Evolutionary conservation across 1,140 invertebrate species (phyloP), one percentile per base, ranked within the genome.

Genomic region (Trachelipus rathkii): DNA sequence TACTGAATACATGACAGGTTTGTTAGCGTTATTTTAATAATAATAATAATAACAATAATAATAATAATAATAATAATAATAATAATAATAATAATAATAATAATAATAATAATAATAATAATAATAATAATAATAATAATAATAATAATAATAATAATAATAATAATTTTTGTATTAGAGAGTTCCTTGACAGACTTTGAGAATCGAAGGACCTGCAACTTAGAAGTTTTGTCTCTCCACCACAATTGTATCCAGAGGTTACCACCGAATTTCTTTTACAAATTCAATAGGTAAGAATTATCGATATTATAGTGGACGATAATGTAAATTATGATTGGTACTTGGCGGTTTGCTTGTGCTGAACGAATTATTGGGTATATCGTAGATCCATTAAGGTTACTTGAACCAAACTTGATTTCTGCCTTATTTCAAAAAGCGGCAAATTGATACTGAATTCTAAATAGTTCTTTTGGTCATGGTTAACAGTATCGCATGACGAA

Each of bases 41-140:
- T 60, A 60, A 60, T 60, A 60, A 60, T 60, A 60, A 60, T 60
- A 19, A 60, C 8, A 60, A 60, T 60, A 60, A 60, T 60, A 60
- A 60, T 60, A 60, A 60, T 60, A 60, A 60, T 60, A 60, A 60
- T 19, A 15, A 60, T 60, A 60, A 60, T 60, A 60, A 60, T 60
- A 60, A 60, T 60, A 19, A 60, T 60, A 60, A 60, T 60, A 60
- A 60, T 60, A 60, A 60, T 60, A 60, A 60, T 60, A 60, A 60
- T 60, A 3, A 33, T 33, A 3, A 33, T 33, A 3, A 33, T 33
- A 3, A 33, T 33, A 3, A 33, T 33, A 3, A 33, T 33, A 3
- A 33, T 33, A 3, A 33, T 33, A 3, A 33, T 33, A 3, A 33
- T 33, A 3, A 33, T 33, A 3, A 33, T 33, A 3, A 33, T 33